These are phyloP conservation scores for Sciurus niger DNA, from an alignment of 2,113 vertebrate species.

Conservation along the genomic window DNA sequence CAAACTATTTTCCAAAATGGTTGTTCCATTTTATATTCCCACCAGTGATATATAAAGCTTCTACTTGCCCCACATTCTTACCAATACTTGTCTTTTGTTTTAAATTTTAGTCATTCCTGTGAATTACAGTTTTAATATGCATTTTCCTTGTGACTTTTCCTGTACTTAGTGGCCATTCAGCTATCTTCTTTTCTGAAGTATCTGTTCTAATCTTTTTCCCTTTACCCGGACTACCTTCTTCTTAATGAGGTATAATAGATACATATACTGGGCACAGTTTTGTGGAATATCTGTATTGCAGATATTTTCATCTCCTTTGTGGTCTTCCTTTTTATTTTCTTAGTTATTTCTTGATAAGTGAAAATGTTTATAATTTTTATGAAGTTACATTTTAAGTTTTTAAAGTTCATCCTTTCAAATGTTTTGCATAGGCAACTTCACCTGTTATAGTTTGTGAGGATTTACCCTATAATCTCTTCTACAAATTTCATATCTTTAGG, in stretches of 20 bases:
- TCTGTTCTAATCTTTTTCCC: background rate
- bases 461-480: background rate
- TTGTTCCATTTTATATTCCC: background rate
- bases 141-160: slow-evolving; percentile 21
- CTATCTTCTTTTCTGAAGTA: background rate
- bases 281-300: background rate
- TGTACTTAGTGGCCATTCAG: background rate
- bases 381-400: background rate
- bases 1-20: background rate
- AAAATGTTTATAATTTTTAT: slow-evolving; percentile 9
- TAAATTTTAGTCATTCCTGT: background rate
- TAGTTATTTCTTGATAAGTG: background rate
- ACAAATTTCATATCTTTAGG: background rate
- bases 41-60: background rate
- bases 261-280: background rate
- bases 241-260: background rate
- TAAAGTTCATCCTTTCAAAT: background rate
- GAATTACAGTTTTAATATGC: background rate
- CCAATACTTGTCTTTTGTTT: background rate
- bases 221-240: background rate
- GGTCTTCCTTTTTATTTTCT: background rate
- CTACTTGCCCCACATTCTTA: background rate
- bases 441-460: background rate
- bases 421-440: background rate
- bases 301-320: background rate